A percentile compares a stretch with the other conserved stretches of the same genome.
Evolutionary conservation across 2,888 invertebrate genomes (phyloP).

Genomic region (Clepsis dumicolana): DNA sequence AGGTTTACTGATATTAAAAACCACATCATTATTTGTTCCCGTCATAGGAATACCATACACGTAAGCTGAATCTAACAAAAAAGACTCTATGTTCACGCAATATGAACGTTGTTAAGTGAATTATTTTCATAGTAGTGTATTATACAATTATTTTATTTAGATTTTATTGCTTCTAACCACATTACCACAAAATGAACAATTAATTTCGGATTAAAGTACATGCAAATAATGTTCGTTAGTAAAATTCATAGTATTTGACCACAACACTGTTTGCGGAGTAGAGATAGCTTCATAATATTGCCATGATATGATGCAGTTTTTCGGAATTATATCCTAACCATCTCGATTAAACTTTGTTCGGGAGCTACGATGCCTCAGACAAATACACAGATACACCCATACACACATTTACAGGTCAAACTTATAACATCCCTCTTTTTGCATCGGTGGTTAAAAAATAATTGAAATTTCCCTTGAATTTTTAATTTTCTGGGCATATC

Average conservation of each 20-base stretch:
- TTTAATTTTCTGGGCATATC: too few species aligned
- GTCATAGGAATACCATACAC: background rate
- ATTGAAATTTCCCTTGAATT: too few species aligned
- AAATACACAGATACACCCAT: too few species aligned
- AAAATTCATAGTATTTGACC: slow-evolving; percentile 7
- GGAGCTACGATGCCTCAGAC: too few species aligned
- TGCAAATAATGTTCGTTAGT: background rate
- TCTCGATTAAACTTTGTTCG: too few species aligned
- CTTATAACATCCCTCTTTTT: too few species aligned
- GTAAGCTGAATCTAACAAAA: background rate
- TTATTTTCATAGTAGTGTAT: background rate
- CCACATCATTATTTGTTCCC: background rate
- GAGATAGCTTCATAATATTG: background rate
- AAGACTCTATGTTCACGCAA: background rate
- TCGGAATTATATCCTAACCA: too few species aligned
- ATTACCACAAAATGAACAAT: background rate
- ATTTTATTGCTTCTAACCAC: background rate
- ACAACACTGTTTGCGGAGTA: background rate
- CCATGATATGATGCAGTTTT: too few species aligned
- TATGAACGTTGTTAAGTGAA: background rate
- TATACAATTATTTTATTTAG: background rate
- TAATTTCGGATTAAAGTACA: slow-evolving; percentile 8
- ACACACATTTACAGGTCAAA: too few species aligned
- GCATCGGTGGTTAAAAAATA: too few species aligned
- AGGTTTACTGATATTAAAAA: background rate